Base-by-base conservation (phyloP, 1,140 invertebrate species). In the Meloidogyne hapla region DNA sequence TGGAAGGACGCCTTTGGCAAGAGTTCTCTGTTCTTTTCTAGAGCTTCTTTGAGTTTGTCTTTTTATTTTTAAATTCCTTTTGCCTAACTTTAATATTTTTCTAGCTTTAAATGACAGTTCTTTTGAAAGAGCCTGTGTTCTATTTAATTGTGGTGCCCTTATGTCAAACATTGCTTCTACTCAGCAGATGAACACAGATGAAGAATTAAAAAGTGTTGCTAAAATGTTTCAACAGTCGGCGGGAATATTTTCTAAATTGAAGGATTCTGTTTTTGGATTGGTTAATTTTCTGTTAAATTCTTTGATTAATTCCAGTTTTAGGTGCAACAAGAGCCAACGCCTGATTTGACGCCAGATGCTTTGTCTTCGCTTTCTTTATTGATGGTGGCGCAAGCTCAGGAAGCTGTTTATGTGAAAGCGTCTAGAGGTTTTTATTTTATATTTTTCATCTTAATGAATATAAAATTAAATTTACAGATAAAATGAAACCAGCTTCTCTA, bases 1-100 rank as follows among this genome's bases (percentile, higher is more conserved):
- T 99, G 96, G 96, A 96, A 96, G 88, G 95, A 99, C 92, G 96
- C 96, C 2, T 99, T 99, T 89, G 81, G 61, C 13, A 94, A 94
- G 86, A 94, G 94, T 62, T 93, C 93, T 8, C 91, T 98, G 79
- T 97, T 99, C 90, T 93, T 93, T 75, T 93, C 93, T 88, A 92
- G 93, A 81, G 95, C 93, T 88, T 89, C 98, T 74, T 94, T 97
- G 91, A 91, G 92, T 91, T 75, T 40, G 63, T 42, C 6, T 26
- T 67, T n/a, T 73, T 75, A 8, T n/a, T 40, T 15, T 26, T 6
- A 45, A 69, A 75, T 65, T 66, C 69, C 28, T 48, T 40, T 26
- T 62, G 67, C 2, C 21, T 73, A 8, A 2, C 23, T 45, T 45
- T 72, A 75, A 56, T 18, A 23, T 64, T 81, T 74, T 76, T 81